Evolutionary conservation across 2,113 vertebrate species (phyloP), one percentile per base, ranked within the genome.

Genomic region (Tylochromis polylepis): DNA sequence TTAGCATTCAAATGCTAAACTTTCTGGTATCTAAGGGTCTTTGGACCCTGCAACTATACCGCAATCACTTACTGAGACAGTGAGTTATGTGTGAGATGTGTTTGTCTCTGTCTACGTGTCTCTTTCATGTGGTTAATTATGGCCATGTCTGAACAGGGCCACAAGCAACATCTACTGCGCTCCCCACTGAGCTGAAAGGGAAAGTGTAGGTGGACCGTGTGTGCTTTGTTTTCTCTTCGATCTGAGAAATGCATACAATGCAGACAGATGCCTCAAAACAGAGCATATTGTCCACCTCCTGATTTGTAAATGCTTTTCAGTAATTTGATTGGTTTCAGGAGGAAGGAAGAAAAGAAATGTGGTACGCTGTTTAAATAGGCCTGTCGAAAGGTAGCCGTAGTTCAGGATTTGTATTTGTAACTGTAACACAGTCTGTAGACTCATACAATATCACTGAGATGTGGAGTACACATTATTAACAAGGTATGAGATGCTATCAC

Each of bases 81-180:
- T 53, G 81, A 62, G 82, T 31, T 81, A 22, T 49, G 70, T 57
- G 83, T 82, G 38, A 85, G 85, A 83, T 77, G 60, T 43, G 72
- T 59, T 22, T 51, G 82, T 87, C 27, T 38, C 15, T 80, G 43
- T 81, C 16, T 79, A 36, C 41, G 6, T 24, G 22, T 56, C 53
- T 87, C 80, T 90, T 91, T 92, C 85, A 91, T 91, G 86, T 86
- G 8, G 58, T 82, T 89, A 92, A 94, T 92, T 86, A 93, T 90
- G 87, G 78, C 82, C 90, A 79, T 27, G 79, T 79, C 65, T 75
- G 85, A 84, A 62, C 67, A 36, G 77, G 87, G 77, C 87, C 60
- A 81, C 81, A 58, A 87, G 91, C 85, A 85, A 49, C 79, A 87
- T 79, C 49, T 31, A 79, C 78, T 24, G 55, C 75, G 83, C 38